Evolutionary conservation across 2,113 vertebrate genomes (phyloP), one percentile per base, ranked within the genome.

Genomic region (Rynchops niger): DNA sequence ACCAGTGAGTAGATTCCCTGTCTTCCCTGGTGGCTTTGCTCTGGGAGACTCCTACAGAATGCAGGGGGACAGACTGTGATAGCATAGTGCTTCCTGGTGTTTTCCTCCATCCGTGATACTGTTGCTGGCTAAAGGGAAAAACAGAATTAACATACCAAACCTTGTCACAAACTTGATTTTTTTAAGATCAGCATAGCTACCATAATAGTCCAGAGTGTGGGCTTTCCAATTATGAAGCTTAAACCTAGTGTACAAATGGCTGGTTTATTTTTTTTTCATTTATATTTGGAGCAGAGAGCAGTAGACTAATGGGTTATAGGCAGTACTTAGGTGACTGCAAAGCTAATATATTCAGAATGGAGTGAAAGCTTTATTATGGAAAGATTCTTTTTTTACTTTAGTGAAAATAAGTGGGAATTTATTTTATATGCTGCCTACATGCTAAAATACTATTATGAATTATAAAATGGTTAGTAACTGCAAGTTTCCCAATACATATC

Each of bases 81-180:
- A 42, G 30, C 1, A 1, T 30, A 42, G 30, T 0, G 2, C 29
- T 49, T 56, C 58, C 4, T n/a, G 20, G 16, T 26, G 36, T 9
- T 40, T 19, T 42, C n/a, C 40, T 29, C 16, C 26, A 1, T 25
- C 23, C 9, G 2, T 22, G 16, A 22, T 29, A 20, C 15, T 11
- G 27, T 23, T 5, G 2, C 10, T 25, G 26, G 15, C 52, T 53
- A 17, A 55, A 79, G 59, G 26, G n/a, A 55, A 13, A 61, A 42
- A 50, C 25, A 19, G 19, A 59, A 55, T 62, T 52, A 59, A 47
- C 25, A 15, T 66, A n/a, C 38, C n/a, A 53, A 72, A 66, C 15
- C 21, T 61, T 55, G 36, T 42, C 19, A 36, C 22, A 42, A 53
- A 42, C 40, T 36, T n/a, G 6, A 9, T 40, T 6, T n/a, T 40